These are phyloP conservation scores for Polietes domitor DNA, from an alignment of 2,888 invertebrate species.

Conservation along the genomic window DNA sequence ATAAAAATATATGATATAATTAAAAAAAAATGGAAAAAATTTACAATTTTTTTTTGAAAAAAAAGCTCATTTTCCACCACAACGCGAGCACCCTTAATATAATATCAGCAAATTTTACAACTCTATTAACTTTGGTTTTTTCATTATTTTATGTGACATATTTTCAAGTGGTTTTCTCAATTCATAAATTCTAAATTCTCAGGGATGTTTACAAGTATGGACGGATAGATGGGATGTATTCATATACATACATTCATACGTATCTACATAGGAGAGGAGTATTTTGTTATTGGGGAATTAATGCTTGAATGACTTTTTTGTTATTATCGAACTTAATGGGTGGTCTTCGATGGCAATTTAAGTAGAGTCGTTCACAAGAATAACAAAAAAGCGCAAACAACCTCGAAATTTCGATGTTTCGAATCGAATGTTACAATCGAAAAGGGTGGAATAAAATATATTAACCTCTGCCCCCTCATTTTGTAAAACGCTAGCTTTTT, in stretches of 20 bases:
- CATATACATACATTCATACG: too few relatives aligned
- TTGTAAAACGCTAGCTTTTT: too few relatives aligned
- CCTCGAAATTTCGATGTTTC: too few relatives aligned
- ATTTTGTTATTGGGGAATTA: conserved; percentile 41
- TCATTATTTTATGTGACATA: conserved; percentile 19
- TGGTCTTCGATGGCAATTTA: conserved; percentile 35
- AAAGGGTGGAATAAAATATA: too few relatives aligned
- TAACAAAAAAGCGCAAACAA: too few relatives aligned
- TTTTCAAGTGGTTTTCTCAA: conserved; percentile 12
- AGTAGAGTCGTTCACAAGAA: neutral
- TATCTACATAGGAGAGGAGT: neutral
- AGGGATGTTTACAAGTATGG: neutral
- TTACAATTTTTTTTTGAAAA: too few relatives aligned
- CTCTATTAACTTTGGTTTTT: neutral
- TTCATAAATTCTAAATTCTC: neutral
- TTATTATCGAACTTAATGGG: conserved; percentile 43
- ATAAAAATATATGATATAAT: too few relatives aligned
- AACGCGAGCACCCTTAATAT: neutral
- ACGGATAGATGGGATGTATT: too few relatives aligned
- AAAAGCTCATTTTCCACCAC: too few relatives aligned
- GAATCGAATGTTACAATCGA: too few relatives aligned
- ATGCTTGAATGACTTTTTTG: conserved; percentile 42
- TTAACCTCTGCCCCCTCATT: too few relatives aligned
- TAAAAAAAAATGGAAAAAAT: too few relatives aligned
- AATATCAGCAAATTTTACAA: neutral